These are phyloP conservation scores for Urocolius indicus DNA, from an alignment of 2,113 vertebrate genomes.

Conservation along the genomic window DNA sequence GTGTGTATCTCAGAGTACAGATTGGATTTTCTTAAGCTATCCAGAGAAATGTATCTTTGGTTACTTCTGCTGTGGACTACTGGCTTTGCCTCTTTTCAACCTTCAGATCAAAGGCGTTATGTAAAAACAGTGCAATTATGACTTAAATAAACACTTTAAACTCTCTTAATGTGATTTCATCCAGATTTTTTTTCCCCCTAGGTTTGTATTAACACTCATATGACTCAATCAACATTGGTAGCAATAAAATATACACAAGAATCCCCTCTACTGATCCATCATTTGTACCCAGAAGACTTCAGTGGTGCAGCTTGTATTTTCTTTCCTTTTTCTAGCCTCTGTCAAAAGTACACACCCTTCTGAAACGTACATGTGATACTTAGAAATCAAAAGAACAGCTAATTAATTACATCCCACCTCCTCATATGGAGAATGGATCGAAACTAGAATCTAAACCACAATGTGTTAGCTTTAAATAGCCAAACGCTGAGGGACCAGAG, in stretches of 20 bases:
- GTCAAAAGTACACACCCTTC: constrained; percentile 50
- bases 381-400: constrained; percentile 63
- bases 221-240: constrained; percentile 41
- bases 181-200: neutral
- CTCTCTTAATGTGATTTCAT: constrained; percentile 33
- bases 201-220: constrained; percentile 30
- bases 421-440: constrained; percentile 58
- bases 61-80: constrained; percentile 36
- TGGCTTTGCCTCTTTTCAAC: constrained; percentile 47
- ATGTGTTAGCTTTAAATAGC: constrained; percentile 66
- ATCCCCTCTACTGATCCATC: constrained; percentile 37
- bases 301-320: constrained; percentile 7
- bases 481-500: constrained; percentile 37
- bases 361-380: constrained; percentile 35
- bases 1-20: neutral
- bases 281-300: constrained; percentile 42
- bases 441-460: constrained; percentile 51
- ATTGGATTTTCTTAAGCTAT: neutral
- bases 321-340: constrained; percentile 36
- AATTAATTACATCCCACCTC: constrained; percentile 71
- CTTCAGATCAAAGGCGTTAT: constrained; percentile 25
- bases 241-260: constrained; percentile 31
- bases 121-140: constrained; percentile 45
- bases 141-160: constrained; percentile 57
- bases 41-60: neutral